Evolutionary conservation across 2,888 invertebrate species (phyloP).

Genomic region (Hirudinaria manillensis): DNA sequence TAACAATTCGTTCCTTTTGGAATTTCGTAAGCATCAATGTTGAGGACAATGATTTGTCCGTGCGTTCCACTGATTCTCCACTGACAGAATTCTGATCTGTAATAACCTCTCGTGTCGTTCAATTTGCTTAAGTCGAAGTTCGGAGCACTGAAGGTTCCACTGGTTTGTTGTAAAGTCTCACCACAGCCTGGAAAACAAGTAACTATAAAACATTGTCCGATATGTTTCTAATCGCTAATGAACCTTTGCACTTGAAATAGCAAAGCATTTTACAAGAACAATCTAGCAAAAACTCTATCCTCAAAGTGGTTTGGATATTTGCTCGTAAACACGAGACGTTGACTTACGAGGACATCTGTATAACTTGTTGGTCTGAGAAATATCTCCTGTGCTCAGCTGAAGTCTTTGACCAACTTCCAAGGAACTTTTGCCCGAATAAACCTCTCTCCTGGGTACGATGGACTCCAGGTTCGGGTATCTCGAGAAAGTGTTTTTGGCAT

Average conservation of each 20-base stretch:
- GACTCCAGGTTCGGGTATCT: conserved; percentile 80
- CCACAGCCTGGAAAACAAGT: conserved; percentile 69
- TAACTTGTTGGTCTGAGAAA: conserved; percentile 88
- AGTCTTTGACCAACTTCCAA: conserved; percentile 65
- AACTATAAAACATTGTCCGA: not conserved
- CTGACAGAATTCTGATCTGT: conserved; percentile 63
- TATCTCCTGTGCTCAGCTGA: conserved; percentile 84
- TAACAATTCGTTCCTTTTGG: conserved; percentile 73
- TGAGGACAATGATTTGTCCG: conserved; percentile 86
- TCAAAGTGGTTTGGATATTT: no score
- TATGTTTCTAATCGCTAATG: not conserved
- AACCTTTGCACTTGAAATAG: no score
- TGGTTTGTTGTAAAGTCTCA: conserved; percentile 56
- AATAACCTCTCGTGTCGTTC: conserved; percentile 31
- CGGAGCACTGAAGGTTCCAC: conserved; percentile 46
- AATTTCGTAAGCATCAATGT: conserved; percentile 84
- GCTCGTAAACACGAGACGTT: not conserved
- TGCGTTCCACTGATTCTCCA: conserved; percentile 97
- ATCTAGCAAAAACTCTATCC: not conserved
- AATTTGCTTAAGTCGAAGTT: conserved; percentile 34
- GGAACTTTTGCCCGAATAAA: not conserved
- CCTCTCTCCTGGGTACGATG: conserved; percentile 64
- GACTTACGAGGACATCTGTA: conserved; percentile 86
- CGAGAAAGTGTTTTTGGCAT: conserved; percentile 94
- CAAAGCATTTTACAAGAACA: not conserved